Evolutionary conservation across 2,888 invertebrate species (phyloP).

Genomic region (Dicroscelio sp.): DNA sequence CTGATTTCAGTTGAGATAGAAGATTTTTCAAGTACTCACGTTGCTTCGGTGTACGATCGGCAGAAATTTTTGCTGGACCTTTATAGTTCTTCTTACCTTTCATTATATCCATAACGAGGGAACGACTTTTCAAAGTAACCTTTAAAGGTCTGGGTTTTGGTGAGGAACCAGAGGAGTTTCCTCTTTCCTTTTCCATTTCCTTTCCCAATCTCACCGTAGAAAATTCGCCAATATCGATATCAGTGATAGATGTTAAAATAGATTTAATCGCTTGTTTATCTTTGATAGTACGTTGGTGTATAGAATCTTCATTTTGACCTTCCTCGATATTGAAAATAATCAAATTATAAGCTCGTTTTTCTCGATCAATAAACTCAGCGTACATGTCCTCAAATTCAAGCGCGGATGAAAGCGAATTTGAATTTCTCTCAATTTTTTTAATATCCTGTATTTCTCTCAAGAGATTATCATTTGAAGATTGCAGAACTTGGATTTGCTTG

Average conservation of each 20-base stretch:
- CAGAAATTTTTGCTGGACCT: neutral
- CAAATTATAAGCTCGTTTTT: neutral
- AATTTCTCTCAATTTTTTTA: neutral
- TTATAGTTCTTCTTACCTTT: neutral
- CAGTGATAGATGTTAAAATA: neutral
- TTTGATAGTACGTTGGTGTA: neutral
- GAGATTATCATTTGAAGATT: neutral
- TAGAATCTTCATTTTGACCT: neutral
- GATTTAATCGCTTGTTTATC: conserved; percentile 6
- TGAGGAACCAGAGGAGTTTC: neutral
- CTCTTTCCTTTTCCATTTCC: no score
- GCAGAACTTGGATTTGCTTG: neutral
- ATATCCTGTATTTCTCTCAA: neutral
- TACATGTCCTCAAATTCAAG: neutral
- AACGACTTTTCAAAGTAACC: neutral
- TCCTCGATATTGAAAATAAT: conserved; percentile 4
- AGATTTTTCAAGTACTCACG: neutral
- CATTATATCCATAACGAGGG: neutral
- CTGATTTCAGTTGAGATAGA: neutral
- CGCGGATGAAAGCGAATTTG: neutral
- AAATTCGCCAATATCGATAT: neutral
- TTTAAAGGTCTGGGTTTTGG: neutral
- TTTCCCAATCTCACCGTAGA: neutral
- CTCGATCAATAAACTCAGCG: neutral
- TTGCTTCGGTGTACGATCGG: neutral